Percentiles rank a stretch among this genome's conserved stretches.
These are phyloP conservation scores for Netelia virgata DNA, from an alignment of 2,888 invertebrate genomes.

Conservation along the genomic window DNA sequence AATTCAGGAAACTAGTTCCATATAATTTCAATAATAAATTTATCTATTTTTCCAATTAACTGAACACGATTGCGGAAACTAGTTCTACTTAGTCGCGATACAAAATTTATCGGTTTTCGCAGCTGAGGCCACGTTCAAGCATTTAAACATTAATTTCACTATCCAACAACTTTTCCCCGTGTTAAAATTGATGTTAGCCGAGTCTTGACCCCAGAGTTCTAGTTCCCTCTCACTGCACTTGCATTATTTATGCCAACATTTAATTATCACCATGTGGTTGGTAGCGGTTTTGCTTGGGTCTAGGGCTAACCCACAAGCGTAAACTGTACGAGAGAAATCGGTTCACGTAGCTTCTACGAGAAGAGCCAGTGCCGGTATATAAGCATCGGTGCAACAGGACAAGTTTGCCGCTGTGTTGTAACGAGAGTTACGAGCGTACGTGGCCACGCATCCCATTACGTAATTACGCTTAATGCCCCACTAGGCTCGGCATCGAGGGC, in stretches of 20 bases:
- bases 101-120: too few relatives aligned
- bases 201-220: not conserved
- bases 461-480: conserved; percentile 67
- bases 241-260: conserved; percentile 19
- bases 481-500: conserved; percentile 58
- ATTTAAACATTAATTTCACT: too few relatives aligned
- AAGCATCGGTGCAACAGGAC: not conserved
- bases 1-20: too few relatives aligned
- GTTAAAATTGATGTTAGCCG: not conserved
- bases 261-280: conserved; percentile 5
- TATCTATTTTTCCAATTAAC: too few relatives aligned
- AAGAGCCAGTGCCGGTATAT: conserved; percentile 22
- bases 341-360: not conserved
- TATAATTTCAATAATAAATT: too few relatives aligned
- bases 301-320: conserved; percentile 21
- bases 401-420: conserved; percentile 58
- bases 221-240: not conserved
- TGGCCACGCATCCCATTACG: conserved; percentile 71
- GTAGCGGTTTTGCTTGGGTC: conserved; percentile 21
- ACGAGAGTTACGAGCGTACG: conserved; percentile 67
- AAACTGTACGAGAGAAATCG: conserved; percentile 26
- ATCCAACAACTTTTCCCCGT: too few relatives aligned
- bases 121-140: too few relatives aligned
- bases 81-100: too few relatives aligned
- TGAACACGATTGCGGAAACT: too few relatives aligned